Evolutionary conservation across 2,113 vertebrate genomes (phyloP), one percentile per base, ranked within the genome.

Genomic region (Cheilinus undulatus): DNA sequence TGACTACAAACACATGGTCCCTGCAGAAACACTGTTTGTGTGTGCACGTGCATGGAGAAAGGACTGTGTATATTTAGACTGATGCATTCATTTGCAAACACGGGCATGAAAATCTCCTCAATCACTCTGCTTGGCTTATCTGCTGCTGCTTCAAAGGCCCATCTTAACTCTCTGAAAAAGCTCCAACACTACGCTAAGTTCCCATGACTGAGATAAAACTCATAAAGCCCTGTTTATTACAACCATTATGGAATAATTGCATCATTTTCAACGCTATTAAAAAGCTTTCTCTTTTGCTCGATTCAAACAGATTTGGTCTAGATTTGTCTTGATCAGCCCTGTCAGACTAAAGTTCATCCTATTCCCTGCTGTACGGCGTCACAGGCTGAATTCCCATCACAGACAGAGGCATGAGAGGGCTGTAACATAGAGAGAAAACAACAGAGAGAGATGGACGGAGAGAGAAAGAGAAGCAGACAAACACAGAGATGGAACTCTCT

Each of bases 181-280:
- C 73, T 76, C 22, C 42, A 45, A 45, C 63, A 60, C 38, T 9
- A 20, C 42, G 20, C 19, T 20, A 80, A 71, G 67, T 85, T 86
- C 80, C 83, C 83, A 80, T 69, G 77, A 68, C 63, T 27, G 32
- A 71, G 48, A 43, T 50, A 52, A 80, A 45, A 30, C 73, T 59
- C 46, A 27, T 17, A n/a, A 77, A 67, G 38, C 14, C 62, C 34
- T 38, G 27, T 22, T 51, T 67, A 70, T 88, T 86, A 64, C 86
- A 77, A 11, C 42, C 3, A 34, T 70, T 76, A 58, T 43, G 64
- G 71, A 77, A 87, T 54, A 64, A 76, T 89, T 89, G 74, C 89
- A 77, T 86, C 82, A 86, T 27, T 63, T 73, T 72, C 68, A 61
- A 50, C 48, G 14, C 45, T 26, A 63, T 43, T 43, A 69, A 82